Evolutionary conservation across 2,888 invertebrate species (phyloP).

Genomic region (Parnassius orleans): DNA sequence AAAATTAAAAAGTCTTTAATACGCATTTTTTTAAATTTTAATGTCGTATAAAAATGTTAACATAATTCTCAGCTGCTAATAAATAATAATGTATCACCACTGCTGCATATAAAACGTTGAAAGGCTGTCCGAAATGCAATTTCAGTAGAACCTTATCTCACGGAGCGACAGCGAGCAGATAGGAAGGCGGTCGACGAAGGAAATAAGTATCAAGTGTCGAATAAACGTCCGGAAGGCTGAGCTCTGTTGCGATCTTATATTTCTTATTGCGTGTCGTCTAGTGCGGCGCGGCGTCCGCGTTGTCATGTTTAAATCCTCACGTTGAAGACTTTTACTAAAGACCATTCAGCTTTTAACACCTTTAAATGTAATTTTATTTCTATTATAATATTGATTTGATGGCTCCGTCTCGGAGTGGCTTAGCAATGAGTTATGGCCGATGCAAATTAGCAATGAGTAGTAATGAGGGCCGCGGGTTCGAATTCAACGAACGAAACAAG

Average conservation of each 20-base stretch:
- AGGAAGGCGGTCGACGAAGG: slow-evolving; percentile 10
- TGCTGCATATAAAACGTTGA: slow-evolving; percentile 5
- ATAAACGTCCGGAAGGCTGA: slow-evolving; percentile 24
- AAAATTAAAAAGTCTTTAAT: no score
- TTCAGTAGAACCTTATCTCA: slow-evolving; percentile 18
- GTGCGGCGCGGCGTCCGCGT: slow-evolving; percentile 3
- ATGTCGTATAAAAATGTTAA: no score
- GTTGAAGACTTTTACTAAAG: slow-evolving; percentile 7
- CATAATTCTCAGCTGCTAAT: no score
- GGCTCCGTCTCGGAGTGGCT: no score
- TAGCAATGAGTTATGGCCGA: no score
- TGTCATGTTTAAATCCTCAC: slow-evolving; percentile 23
- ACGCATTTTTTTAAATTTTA: no score
- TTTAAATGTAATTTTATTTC: slow-evolving; percentile 1
- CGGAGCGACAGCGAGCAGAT: slow-evolving; percentile 19
- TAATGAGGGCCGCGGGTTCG: no score
- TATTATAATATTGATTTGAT: not conserved
- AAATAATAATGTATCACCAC: slow-evolving; percentile 5
- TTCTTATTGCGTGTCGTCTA: slow-evolving; percentile 24
- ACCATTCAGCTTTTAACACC: slow-evolving; percentile 1
- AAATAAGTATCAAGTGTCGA: slow-evolving; percentile 28
- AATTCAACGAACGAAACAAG: no score
- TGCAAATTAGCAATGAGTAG: no score
- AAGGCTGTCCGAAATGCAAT: slow-evolving; percentile 24
- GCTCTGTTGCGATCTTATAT: slow-evolving; percentile 17